Evolutionary conservation across 1,140 invertebrate species (phyloP).

Genomic region (Zelostemma sp.): DNA sequence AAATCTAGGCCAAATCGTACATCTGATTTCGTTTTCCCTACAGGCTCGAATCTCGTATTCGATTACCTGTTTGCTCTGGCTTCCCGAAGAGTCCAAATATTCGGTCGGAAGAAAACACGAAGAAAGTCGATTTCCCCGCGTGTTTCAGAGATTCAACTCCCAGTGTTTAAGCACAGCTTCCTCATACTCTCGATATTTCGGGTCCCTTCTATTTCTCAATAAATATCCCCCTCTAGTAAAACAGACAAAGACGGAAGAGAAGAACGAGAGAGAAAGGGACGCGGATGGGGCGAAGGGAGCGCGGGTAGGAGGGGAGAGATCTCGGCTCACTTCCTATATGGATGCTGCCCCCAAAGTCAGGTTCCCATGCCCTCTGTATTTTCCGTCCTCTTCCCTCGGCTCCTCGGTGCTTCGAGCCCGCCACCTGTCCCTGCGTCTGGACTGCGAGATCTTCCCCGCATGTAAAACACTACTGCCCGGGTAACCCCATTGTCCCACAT

Average conservation of each 20-base stretch:
- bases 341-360: conserved; percentile 69
- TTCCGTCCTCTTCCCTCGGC: conserved; percentile 36
- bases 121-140: conserved; percentile 4
- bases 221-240: background rate
- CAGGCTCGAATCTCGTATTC: background rate
- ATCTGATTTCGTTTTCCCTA: background rate
- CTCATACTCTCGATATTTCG: background rate
- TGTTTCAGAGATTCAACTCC: background rate
- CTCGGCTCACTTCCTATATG: conserved; percentile 60
- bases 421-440: conserved; percentile 68
- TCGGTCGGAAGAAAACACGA: background rate
- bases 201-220: background rate
- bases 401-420: conserved; percentile 38
- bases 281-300: conserved; percentile 15
- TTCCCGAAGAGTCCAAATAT: background rate
- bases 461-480: conserved; percentile 63
- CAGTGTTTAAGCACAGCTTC: background rate
- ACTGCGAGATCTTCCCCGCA: conserved; percentile 59
- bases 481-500: conserved; percentile 50
- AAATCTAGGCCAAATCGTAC: background rate
- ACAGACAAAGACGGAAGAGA: conserved; percentile 1
- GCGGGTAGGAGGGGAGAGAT: conserved; percentile 3
- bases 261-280: conserved; percentile 14
- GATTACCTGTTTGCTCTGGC: background rate
- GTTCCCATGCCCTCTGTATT: conserved; percentile 65